Percentiles rank a stretch among this genome's conserved stretches.
Conservation (phyloP, 92 coral and sea anemone genomes). For the Plumapathes pennacea region DNA sequence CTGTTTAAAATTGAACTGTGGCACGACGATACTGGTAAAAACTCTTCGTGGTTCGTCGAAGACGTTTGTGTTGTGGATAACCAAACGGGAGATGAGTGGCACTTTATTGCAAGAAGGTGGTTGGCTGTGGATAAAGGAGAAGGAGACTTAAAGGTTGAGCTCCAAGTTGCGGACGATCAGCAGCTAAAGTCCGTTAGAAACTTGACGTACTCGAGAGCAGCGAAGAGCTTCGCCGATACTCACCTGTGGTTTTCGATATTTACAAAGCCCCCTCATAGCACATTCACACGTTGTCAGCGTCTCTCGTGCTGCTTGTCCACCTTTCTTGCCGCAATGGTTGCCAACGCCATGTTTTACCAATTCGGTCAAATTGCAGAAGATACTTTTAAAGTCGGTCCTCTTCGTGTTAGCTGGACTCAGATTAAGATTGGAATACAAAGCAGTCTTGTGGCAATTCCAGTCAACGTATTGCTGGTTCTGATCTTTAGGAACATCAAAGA, state of each 20-base stretch:
- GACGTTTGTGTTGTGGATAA: constrained; percentile 71
- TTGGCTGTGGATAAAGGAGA: constrained; percentile 87
- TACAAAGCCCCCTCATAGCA: constrained; percentile 91
- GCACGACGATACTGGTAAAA: constrained; percentile 90
- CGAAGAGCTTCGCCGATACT: constrained; percentile 85
- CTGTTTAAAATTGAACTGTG: constrained; percentile 75
- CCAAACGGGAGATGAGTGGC: constrained; percentile 66
- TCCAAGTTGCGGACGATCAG: constrained; percentile 57
- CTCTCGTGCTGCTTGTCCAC: constrained; percentile 90
- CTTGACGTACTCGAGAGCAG: constrained; percentile 75
- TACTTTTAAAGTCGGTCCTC: constrained; percentile 76
- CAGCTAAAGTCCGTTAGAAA: constrained; percentile 82
- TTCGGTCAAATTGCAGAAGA: constrained; percentile 71
- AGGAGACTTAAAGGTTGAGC: constrained; percentile 76
- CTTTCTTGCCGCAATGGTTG: constrained; percentile 84
- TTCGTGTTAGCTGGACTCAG: constrained; percentile 70
- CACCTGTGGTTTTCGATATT: constrained; percentile 93
- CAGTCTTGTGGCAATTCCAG: constrained; percentile 87
- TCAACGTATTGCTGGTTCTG: constrained; percentile 76
- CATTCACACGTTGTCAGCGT: constrained; percentile 93
- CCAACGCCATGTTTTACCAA: constrained; percentile 95
- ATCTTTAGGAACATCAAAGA: constrained; percentile 73
- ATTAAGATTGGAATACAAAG: constrained; percentile 86
- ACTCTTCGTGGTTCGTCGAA: constrained; percentile 87
- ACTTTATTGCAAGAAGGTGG: constrained; percentile 85